Evolutionary conservation across 2,797 vertebrate genomes (phyloP).

Genomic region (Notoglanidium macrostoma): DNA sequence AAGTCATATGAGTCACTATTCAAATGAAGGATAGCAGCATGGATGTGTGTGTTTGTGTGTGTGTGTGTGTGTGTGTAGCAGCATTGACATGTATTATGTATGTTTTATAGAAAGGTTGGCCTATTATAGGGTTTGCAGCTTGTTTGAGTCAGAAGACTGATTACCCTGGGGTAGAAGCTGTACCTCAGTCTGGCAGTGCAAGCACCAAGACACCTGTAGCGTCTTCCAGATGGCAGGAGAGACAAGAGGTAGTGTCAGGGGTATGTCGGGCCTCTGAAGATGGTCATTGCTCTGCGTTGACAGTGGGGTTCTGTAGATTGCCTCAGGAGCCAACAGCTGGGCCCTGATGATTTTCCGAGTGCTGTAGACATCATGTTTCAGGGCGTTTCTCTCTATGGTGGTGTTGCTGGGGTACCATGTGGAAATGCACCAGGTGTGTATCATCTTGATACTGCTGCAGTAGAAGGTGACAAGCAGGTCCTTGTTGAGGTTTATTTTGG

Average conservation of each 20-base stretch:
- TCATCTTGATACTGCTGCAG: background rate
- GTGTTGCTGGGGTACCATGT: background rate
- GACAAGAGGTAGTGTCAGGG: too few relatives aligned
- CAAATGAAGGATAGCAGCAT: background rate
- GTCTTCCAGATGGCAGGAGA: too few relatives aligned
- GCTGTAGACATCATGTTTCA: background rate
- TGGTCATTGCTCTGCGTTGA: too few relatives aligned
- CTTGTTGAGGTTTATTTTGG: background rate
- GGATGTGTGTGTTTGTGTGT: background rate
- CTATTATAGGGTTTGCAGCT: too few relatives aligned
- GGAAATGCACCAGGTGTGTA: background rate
- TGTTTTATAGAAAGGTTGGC: too few relatives aligned
- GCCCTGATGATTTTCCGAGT: background rate
- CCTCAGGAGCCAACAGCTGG: background rate
- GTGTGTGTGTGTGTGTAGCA: too few relatives aligned
- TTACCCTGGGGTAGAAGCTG: background rate
- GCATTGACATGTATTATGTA: too few relatives aligned
- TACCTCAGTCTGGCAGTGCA: too few relatives aligned
- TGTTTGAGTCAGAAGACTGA: background rate
- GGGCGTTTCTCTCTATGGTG: background rate
- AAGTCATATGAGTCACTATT: background rate
- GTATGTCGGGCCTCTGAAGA: too few relatives aligned
- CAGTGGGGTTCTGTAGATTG: background rate
- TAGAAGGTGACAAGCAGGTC: background rate
- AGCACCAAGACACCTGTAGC: too few relatives aligned